Percentiles rank a stretch among this genome's conserved stretches.
These are phyloP conservation scores for Danio choprae DNA, from an alignment of 2,797 vertebrate species.

Conservation along the genomic window DNA sequence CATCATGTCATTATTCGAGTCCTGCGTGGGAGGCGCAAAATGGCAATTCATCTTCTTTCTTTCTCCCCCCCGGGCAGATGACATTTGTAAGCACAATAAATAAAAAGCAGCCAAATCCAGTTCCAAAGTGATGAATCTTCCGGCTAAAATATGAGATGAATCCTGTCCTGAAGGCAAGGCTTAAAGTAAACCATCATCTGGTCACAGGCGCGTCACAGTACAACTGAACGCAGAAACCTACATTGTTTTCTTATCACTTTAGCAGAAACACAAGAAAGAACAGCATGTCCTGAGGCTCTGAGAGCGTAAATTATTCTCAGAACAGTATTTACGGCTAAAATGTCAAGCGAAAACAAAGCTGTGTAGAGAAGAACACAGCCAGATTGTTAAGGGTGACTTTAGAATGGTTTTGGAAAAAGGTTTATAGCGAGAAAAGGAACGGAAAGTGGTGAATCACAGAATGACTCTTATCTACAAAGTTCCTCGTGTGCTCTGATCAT, in stretches of 20 bases:
- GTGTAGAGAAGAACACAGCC: not conserved
- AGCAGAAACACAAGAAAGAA: not conserved
- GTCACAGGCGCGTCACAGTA: conserved; percentile 1
- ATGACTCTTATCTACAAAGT: not conserved
- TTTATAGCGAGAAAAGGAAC: not conserved
- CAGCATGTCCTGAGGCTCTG: conserved; percentile 7
- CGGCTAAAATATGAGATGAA: conserved; percentile 24
- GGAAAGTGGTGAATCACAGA: not conserved
- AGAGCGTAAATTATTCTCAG: not conserved
- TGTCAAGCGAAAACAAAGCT: conserved; percentile 8
- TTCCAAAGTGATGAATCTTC: conserved; percentile 22
- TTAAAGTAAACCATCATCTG: not conserved
- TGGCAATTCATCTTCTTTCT: conserved; percentile 9
- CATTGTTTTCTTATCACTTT: conserved; percentile 30
- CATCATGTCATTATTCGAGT: conserved; percentile 34
- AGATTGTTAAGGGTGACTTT: conserved; percentile 4
- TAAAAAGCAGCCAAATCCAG: conserved; percentile 34
- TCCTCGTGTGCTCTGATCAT: not conserved
- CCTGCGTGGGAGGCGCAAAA: not conserved
- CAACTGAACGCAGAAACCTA: not conserved
- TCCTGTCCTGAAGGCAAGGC: conserved; percentile 20
- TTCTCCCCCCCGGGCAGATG: conserved; percentile 9
- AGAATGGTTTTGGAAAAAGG: not conserved
- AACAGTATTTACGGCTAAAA: conserved; percentile 8
- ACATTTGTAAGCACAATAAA: conserved; percentile 25